These are phyloP conservation scores for Ophraella communa DNA, from an alignment of 2,888 invertebrate species.

Conservation along the genomic window DNA sequence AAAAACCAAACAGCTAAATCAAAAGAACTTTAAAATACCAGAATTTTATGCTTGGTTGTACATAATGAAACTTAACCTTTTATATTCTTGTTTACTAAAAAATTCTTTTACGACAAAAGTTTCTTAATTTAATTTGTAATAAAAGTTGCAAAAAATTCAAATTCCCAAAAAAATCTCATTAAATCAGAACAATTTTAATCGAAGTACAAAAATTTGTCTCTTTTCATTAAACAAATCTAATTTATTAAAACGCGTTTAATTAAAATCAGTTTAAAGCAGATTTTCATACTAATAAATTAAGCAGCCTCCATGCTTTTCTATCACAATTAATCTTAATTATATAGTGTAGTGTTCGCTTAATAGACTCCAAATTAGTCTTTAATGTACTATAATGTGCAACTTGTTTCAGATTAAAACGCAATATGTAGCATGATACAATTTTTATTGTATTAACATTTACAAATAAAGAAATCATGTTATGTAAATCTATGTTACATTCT, in stretches of 20 bases:
- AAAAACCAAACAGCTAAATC: too few species aligned
- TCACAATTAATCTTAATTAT: constrained; percentile 27
- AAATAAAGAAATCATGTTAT: too few species aligned
- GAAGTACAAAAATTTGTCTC: neutral
- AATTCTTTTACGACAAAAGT: too few species aligned
- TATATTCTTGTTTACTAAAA: too few species aligned
- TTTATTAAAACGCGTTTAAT: constrained; percentile 17
- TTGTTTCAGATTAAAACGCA: constrained; percentile 9
- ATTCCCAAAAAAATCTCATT: neutral
- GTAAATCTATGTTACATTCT: too few species aligned
- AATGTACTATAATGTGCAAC: constrained; percentile 15
- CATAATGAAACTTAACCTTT: too few species aligned
- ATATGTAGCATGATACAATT: neutral
- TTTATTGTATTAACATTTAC: too few species aligned
- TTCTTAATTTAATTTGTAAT: neutral
- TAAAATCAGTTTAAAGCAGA: constrained; percentile 22
- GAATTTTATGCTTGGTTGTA: too few species aligned
- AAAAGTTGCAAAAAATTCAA: neutral
- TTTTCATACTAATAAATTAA: constrained; percentile 21
- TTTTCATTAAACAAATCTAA: constrained; percentile 6
- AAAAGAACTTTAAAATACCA: too few species aligned
- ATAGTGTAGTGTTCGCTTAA: constrained; percentile 19
- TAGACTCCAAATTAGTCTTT: constrained; percentile 12
- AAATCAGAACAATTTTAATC: neutral
- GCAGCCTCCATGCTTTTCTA: constrained; percentile 6